phyloP scores from a whole-genome alignment of 2,113 vertebrate genomes.

The Cyprinodon variegatus region DNA sequence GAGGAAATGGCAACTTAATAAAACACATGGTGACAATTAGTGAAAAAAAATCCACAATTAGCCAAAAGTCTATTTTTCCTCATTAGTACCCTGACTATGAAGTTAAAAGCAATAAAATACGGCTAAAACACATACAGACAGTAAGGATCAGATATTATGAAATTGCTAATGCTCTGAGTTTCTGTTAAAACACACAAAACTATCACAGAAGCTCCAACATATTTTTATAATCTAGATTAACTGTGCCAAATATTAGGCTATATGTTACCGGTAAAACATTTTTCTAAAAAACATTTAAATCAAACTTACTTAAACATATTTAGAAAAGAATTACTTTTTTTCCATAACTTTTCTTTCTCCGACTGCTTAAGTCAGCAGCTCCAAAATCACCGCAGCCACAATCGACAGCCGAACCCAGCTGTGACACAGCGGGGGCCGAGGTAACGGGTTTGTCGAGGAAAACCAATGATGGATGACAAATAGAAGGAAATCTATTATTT shows the following conservation, averaged over 20 bases:
- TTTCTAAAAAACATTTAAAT: neutral
- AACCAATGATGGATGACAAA: constrained; percentile 61
- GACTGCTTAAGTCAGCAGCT: constrained; percentile 36
- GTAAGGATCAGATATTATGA: too few relatives aligned
- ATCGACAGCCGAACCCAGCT: constrained; percentile 40
- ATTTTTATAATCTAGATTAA: neutral
- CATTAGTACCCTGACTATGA: too few relatives aligned
- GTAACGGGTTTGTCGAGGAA: constrained; percentile 50
- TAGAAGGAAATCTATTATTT: constrained; percentile 65
- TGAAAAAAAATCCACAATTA: too few relatives aligned
- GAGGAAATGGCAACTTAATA: too few relatives aligned
- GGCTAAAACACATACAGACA: too few relatives aligned
- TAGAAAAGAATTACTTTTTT: neutral
- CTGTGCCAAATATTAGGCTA: neutral
- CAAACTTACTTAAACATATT: neutral
- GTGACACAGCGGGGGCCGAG: constrained; percentile 9
- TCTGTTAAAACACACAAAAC: too few relatives aligned
- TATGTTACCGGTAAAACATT: neutral
- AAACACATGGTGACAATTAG: too few relatives aligned
- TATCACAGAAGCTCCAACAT: neutral
- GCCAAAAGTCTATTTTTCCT: too few relatives aligned
- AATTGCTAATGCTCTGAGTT: neutral
- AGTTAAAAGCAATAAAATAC: too few relatives aligned
- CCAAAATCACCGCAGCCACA: constrained; percentile 13
- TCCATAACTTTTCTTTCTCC: neutral